These are phyloP conservation scores for Bombus polaris DNA, from an alignment of 1,140 invertebrate species.

Conservation along the genomic window DNA sequence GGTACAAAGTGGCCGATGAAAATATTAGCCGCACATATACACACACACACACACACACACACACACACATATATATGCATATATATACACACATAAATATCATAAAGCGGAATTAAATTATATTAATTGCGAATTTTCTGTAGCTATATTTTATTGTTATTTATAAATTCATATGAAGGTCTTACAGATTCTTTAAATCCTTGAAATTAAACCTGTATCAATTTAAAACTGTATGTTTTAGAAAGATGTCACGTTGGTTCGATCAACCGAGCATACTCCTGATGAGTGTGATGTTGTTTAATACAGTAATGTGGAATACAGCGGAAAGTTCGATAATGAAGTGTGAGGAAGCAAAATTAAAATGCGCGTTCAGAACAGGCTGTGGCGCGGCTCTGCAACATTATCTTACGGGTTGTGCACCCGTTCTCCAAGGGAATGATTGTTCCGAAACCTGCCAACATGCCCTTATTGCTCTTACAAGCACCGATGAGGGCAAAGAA, in stretches of 20 bases:
- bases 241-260: constrained; percentile 73
- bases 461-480: constrained; percentile 89
- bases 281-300: constrained; percentile 61
- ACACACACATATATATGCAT: too few relatives aligned
- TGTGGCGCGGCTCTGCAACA: constrained; percentile 89
- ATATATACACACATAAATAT: background rate
- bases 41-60: too few relatives aligned
- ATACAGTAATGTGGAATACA: constrained; percentile 60
- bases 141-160: background rate
- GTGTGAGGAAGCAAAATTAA: constrained; percentile 87
- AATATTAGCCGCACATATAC: too few relatives aligned
- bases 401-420: constrained; percentile 88
- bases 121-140: background rate
- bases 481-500: constrained; percentile 89
- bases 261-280: constrained; percentile 65
- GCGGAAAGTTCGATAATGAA: constrained; percentile 72
- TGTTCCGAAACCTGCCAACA: constrained; percentile 89
- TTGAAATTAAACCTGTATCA: background rate
- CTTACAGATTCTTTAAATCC: background rate
- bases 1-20: background rate
- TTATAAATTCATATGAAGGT: background rate
- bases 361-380: constrained; percentile 88
- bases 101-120: background rate
- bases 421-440: constrained; percentile 84
- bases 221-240: constrained; percentile 37